Conservation (phyloP, 1,140 invertebrate species). For the Monomorium pharaonis region DNA sequence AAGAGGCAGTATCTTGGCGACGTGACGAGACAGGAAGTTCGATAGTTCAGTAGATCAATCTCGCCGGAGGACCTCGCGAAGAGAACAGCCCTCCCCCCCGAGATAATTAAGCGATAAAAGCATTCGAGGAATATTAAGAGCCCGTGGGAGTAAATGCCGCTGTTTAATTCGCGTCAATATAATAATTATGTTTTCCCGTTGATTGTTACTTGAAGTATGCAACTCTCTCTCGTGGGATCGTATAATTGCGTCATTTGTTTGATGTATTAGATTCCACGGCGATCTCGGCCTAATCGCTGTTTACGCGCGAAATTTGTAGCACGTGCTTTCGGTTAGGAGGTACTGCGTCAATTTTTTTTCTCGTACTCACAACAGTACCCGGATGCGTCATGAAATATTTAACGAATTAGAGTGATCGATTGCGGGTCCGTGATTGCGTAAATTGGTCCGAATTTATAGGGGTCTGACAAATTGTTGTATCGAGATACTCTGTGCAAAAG, state of each 20-base stretch:
- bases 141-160: not conserved
- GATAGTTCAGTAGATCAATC: slow-evolving; percentile 25
- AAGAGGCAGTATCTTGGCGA: not conserved
- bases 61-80: not conserved
- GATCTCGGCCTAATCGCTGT: slow-evolving; percentile 22
- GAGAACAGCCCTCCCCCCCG: not conserved
- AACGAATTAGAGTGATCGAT: slow-evolving; percentile 40
- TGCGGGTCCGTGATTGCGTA: not conserved
- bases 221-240: too few species aligned
- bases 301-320: slow-evolving; percentile 34
- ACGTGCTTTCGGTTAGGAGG: slow-evolving; percentile 39
- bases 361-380: not conserved
- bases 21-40: not conserved
- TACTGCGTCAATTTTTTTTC: slow-evolving; percentile 36
- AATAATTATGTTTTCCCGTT: not conserved
- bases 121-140: not conserved
- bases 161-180: slow-evolving; percentile 32
- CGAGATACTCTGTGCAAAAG: not conserved
- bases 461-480: not conserved
- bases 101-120: slow-evolving; percentile 12
- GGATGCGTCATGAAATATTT: slow-evolving; percentile 4
- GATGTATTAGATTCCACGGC: slow-evolving; percentile 12
- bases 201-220: slow-evolving; percentile 1
- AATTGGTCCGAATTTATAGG: not conserved
- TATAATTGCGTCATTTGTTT: slow-evolving; percentile 13